Evolutionary conservation across 1,140 invertebrate genomes (phyloP).

Genomic region (Psilanteris sp.): DNA sequence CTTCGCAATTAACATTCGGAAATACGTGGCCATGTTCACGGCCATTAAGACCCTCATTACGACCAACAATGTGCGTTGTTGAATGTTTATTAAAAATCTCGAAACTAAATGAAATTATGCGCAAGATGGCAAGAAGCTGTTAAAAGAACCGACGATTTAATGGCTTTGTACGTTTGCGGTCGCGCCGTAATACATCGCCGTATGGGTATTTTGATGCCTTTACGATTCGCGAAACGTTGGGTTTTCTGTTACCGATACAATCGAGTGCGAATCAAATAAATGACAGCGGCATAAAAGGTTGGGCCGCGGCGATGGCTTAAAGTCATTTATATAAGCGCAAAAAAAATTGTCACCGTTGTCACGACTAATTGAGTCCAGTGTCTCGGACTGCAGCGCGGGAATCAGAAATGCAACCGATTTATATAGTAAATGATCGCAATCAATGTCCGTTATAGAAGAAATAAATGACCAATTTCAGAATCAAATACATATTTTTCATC

Average conservation of each 20-base stretch:
- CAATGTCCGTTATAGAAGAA: no score
- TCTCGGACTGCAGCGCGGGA: no score
- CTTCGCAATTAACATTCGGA: constrained; percentile 39
- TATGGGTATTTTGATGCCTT: constrained; percentile 20
- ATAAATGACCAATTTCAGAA: no score
- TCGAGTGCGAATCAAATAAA: constrained; percentile 9
- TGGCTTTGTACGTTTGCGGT: constrained; percentile 25
- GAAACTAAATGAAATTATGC: constrained; percentile 43
- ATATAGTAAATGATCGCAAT: no score
- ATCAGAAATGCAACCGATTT: no score
- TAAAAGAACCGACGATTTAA: constrained; percentile 28
- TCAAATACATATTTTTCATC: no score
- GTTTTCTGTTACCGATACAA: constrained; percentile 41
- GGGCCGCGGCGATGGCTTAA: no score
- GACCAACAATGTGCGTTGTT: constrained; percentile 39
- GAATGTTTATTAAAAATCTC: constrained; percentile 54
- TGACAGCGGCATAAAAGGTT: constrained; percentile 4
- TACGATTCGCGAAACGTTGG: constrained; percentile 35
- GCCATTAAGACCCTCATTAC: constrained; percentile 44
- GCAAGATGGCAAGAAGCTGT: background rate
- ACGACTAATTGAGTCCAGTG: no score
- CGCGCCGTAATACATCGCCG: constrained; percentile 17
- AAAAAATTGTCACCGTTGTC: no score
- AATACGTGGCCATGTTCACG: constrained; percentile 13
- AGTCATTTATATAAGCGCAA: no score